Evolutionary conservation across 2,888 invertebrate species (phyloP).

Genomic region (Tachina grossa): DNA sequence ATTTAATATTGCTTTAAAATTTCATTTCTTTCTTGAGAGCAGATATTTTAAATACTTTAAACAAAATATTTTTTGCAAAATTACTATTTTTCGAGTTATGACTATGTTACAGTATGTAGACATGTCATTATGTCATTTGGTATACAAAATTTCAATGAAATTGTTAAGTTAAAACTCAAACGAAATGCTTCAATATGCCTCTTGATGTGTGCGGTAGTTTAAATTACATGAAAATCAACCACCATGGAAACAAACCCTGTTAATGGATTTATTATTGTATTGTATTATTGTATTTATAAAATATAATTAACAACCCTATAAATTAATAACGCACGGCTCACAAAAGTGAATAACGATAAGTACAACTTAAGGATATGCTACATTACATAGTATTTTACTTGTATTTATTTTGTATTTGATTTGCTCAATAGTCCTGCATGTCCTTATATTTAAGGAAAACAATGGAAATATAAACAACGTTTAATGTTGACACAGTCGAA

Average conservation of each 20-base stretch:
- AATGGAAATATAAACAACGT: conserved; percentile 43
- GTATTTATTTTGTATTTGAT: conserved; percentile 4
- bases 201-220: conserved; percentile 4
- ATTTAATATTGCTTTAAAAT: too few species aligned
- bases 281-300: conserved; percentile 52
- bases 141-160: not conserved
- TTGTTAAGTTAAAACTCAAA: not conserved
- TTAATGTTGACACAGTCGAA: conserved; percentile 42
- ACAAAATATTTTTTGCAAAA: too few species aligned
- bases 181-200: not conserved
- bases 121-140: not conserved
- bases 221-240: conserved; percentile 37
- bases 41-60: too few species aligned
- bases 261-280: conserved; percentile 58
- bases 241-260: conserved; percentile 46
- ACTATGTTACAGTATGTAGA: too few species aligned
- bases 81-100: too few species aligned
- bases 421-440: conserved; percentile 46
- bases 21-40: too few species aligned
- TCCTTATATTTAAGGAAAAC: conserved; percentile 47
- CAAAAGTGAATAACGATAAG: conserved; percentile 44
- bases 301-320: conserved; percentile 60
- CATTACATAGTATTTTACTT: conserved; percentile 8
- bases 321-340: conserved; percentile 34
- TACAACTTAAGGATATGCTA: conserved; percentile 60